These are phyloP conservation scores for Pycnonotus jocosus DNA, from an alignment of 2,113 vertebrate genomes.

Conservation along the genomic window DNA sequence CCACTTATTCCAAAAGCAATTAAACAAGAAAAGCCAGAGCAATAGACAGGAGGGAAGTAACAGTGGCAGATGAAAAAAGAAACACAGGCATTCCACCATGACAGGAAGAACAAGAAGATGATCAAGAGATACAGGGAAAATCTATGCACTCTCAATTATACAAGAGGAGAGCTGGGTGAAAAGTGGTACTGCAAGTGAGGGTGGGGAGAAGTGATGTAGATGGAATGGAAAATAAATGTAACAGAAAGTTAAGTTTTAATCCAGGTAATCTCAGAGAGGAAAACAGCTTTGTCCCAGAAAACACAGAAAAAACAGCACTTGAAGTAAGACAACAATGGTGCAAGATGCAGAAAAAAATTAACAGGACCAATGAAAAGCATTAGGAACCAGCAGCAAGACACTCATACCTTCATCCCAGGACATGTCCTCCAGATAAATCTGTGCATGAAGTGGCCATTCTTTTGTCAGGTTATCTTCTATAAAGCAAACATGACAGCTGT, in stretches of 20 bases:
- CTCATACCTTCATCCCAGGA: slow-evolving; percentile 74
- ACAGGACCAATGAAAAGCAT: background rate
- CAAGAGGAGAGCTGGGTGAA: background rate
- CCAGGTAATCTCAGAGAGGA: background rate
- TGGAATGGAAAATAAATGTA: background rate
- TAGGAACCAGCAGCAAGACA: background rate
- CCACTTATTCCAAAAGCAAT: background rate
- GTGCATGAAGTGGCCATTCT: slow-evolving; percentile 71
- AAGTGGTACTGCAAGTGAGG: background rate
- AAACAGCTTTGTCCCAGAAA: background rate
- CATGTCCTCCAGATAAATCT: slow-evolving; percentile 75
- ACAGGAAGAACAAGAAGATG: background rate
- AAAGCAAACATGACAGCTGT: slow-evolving; percentile 39
- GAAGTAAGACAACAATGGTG: background rate
- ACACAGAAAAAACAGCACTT: background rate
- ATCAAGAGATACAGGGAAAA: background rate
- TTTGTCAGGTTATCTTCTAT: slow-evolving; percentile 70
- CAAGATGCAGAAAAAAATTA: background rate
- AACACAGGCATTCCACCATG: background rate
- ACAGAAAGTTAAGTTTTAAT: background rate
- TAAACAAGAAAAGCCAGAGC: background rate
- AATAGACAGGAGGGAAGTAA: background rate
- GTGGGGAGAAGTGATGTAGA: too few relatives aligned
- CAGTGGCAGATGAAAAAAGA: background rate
- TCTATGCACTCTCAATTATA: background rate